Evolutionary conservation across 2,888 invertebrate species (phyloP).

Genomic region (Zygogramma bicolorata): DNA sequence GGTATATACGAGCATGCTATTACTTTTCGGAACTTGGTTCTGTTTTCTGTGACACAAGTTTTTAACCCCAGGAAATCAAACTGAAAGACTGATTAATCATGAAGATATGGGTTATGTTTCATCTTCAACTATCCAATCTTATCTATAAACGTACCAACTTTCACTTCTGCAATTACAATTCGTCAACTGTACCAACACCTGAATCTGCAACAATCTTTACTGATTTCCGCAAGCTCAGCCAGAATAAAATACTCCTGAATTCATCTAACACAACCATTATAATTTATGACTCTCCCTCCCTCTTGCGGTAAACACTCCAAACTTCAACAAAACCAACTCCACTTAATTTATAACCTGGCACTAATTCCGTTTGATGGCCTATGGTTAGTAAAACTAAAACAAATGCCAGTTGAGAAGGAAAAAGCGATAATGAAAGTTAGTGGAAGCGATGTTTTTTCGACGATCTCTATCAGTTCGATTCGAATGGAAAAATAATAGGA

Average conservation of each 20-base stretch:
- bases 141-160: too few relatives aligned
- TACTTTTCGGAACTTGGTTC: too few relatives aligned
- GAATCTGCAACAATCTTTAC: not conserved
- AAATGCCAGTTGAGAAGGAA: conserved; percentile 14
- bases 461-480: not conserved
- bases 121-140: too few relatives aligned
- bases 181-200: not conserved
- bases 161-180: too few relatives aligned
- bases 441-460: not conserved
- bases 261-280: conserved; percentile 6
- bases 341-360: conserved; percentile 5
- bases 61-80: too few relatives aligned
- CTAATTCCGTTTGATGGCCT: not conserved
- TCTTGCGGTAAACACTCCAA: conserved; percentile 14
- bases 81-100: too few relatives aligned
- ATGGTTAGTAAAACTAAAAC: not conserved
- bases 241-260: not conserved
- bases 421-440: conserved; percentile 22
- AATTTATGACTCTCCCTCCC: conserved; percentile 7
- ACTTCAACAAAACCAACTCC: conserved; percentile 12
- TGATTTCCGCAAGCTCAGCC: not conserved
- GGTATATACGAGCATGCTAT: too few relatives aligned
- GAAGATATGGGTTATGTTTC: too few relatives aligned
- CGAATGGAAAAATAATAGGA: conserved; percentile 46
- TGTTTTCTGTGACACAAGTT: too few relatives aligned